Percentiles rank a stretch among this genome's conserved stretches.
Conservation (phyloP, 1,140 invertebrate species). For the Drosophila truncata region DNA sequence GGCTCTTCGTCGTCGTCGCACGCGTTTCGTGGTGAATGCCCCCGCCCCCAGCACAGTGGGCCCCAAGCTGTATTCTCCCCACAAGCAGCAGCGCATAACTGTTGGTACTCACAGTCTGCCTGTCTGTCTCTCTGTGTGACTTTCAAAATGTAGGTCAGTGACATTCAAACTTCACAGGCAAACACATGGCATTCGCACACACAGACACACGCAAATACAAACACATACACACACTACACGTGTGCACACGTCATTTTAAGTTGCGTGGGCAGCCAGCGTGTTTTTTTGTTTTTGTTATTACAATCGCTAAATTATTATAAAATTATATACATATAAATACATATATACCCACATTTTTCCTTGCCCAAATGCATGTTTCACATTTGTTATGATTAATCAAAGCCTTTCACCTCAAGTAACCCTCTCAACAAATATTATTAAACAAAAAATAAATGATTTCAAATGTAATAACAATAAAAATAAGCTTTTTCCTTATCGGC, state of each 20-base stretch:
- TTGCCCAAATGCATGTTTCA: background rate
- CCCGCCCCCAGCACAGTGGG: slow-evolving; percentile 13
- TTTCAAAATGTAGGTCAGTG: slow-evolving; percentile 81
- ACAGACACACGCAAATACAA: no score
- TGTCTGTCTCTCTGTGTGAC: slow-evolving; percentile 67
- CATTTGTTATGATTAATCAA: slow-evolving; percentile 7
- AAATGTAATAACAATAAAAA: background rate
- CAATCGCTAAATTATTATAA: background rate
- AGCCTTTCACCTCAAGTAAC: slow-evolving; percentile 28
- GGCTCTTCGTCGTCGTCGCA: background rate
- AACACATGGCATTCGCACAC: slow-evolving; percentile 37
- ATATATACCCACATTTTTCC: background rate
- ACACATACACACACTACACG: slow-evolving; percentile 10
- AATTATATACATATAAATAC: background rate
- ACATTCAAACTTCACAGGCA: slow-evolving; percentile 66
- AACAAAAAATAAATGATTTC: background rate
- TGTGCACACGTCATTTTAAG: slow-evolving; percentile 17
- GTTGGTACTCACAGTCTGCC: slow-evolving; percentile 19
- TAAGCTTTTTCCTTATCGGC: background rate
- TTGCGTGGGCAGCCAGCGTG: slow-evolving; percentile 8
- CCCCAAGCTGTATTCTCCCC: slow-evolving; percentile 10
- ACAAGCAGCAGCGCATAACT: slow-evolving; percentile 4
- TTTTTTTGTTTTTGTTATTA: background rate
- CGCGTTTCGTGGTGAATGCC: slow-evolving; percentile 57
- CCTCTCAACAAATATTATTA: slow-evolving; percentile 3